These are phyloP conservation scores for Zaprionus kolodkinae DNA, from an alignment of 1,140 invertebrate genomes.

Conservation along the genomic window DNA sequence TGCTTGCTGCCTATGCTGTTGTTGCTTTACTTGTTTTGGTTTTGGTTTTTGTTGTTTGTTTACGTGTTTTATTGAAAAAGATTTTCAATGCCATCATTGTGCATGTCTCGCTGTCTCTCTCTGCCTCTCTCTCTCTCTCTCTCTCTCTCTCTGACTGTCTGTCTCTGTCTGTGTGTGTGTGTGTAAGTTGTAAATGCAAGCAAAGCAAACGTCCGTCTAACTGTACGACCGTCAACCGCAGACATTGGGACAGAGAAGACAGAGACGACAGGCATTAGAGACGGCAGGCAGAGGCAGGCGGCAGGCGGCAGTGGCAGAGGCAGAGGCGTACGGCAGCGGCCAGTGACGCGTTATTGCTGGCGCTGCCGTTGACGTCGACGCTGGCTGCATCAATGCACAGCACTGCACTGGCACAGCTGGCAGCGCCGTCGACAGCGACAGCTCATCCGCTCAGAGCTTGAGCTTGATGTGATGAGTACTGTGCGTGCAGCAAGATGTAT, in stretches of 20 bases:
- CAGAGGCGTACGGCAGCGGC: slow-evolving; percentile 28
- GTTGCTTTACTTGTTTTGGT: slow-evolving; percentile 61
- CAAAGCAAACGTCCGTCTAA: slow-evolving; percentile 82
- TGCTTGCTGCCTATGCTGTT: background rate
- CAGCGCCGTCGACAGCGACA: slow-evolving; percentile 24
- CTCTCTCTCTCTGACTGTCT: slow-evolving; percentile 22
- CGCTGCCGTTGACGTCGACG: slow-evolving; percentile 26
- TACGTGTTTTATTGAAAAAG: slow-evolving; percentile 82
- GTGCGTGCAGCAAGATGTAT: background rate
- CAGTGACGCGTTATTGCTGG: background rate
- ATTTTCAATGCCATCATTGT: slow-evolving; percentile 81
- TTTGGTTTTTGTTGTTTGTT: slow-evolving; percentile 75
- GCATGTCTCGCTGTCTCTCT: slow-evolving; percentile 42
- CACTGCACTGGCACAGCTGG: slow-evolving; percentile 11
- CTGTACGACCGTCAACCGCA: slow-evolving; percentile 81
- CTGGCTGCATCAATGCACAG: slow-evolving; percentile 15
- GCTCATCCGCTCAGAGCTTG: slow-evolving; percentile 67
- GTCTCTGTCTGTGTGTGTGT: slow-evolving; percentile 45
- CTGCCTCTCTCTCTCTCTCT: slow-evolving; percentile 14
- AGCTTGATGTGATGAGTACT: background rate
- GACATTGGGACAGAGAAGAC: slow-evolving; percentile 64
- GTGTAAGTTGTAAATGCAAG: slow-evolving; percentile 75
- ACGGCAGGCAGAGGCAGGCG: slow-evolving; percentile 18
- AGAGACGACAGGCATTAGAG: slow-evolving; percentile 55
- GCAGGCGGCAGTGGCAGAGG: background rate